Conservation (phyloP, 2,113 vertebrate genomes). For the Geothlypis trichas region DNA sequence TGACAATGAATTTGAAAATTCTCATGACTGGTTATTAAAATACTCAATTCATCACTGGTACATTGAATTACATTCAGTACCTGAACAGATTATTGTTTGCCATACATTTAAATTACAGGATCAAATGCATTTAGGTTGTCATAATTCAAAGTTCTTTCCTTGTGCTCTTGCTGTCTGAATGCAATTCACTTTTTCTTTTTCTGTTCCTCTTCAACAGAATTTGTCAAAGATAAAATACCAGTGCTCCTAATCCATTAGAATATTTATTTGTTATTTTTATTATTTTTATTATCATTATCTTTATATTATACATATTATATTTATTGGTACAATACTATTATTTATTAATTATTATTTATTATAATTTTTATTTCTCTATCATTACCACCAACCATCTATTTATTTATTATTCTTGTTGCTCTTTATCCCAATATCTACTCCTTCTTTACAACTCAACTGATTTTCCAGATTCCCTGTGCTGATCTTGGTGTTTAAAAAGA, state of each 20-base stretch:
- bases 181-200: neutral
- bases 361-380: neutral
- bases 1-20: neutral
- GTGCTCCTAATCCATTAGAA: fast-evolving
- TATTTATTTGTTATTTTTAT: neutral
- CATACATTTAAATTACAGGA: neutral
- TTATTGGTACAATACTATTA: neutral
- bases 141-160: neutral
- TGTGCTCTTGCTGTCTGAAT: neutral
- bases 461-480: neutral
- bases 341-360: neutral
- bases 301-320: too few relatives aligned
- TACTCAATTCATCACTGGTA: neutral
- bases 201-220: neutral
- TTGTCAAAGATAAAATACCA: neutral
- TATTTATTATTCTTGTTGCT: neutral
- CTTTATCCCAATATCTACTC: neutral
- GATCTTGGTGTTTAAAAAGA: neutral
- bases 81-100: neutral
- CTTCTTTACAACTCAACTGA: neutral
- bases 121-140: neutral
- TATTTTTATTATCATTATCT: neutral
- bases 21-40: neutral
- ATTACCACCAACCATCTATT: neutral
- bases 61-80: neutral